A percentile compares a stretch with the other conserved stretches of the same genome.
Evolutionary conservation across 2,888 invertebrate species (phyloP).

Genomic region (Micoletzkya japonica): DNA sequence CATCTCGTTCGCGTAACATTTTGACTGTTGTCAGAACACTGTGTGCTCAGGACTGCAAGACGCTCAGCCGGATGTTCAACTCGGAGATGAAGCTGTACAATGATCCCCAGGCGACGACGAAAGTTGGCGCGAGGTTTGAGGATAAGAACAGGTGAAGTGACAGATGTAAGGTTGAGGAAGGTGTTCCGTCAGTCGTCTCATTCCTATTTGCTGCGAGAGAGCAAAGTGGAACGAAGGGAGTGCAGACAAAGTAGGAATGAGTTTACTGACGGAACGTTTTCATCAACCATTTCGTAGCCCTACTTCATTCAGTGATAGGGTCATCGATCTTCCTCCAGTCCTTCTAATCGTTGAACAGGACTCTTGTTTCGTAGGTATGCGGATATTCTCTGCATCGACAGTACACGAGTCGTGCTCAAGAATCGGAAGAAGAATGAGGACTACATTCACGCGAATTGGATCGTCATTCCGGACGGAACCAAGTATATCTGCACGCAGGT

Average conservation of each 20-base stretch:
- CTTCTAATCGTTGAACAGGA: too few species aligned
- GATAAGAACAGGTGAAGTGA: slow-evolving; percentile 7
- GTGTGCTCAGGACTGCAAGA: too few species aligned
- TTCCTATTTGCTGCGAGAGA: too few species aligned
- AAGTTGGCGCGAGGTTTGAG: not conserved
- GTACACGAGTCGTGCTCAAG: slow-evolving; percentile 6
- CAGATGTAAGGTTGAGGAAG: not conserved
- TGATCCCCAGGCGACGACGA: not conserved
- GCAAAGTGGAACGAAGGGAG: not conserved
- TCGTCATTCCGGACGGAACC: slow-evolving; percentile 3
- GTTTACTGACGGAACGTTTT: too few species aligned
- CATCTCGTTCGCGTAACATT: too few species aligned
- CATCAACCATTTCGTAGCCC: too few species aligned
- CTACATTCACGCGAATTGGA: slow-evolving; percentile 38
- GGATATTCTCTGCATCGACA: slow-evolving; percentile 9
- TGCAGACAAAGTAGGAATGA: not conserved
- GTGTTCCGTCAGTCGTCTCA: not conserved
- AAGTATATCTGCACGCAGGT: slow-evolving; percentile 37
- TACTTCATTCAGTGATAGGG: too few species aligned
- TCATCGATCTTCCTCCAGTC: too few species aligned
- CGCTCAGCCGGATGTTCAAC: slow-evolving; percentile 9
- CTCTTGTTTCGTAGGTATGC: not conserved
- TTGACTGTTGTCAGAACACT: too few species aligned
- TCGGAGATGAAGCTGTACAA: not conserved
- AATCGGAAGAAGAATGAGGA: slow-evolving; percentile 18